These are phyloP conservation scores for Oligia strigilis DNA, from an alignment of 2,888 invertebrate species.

Conservation along the genomic window DNA sequence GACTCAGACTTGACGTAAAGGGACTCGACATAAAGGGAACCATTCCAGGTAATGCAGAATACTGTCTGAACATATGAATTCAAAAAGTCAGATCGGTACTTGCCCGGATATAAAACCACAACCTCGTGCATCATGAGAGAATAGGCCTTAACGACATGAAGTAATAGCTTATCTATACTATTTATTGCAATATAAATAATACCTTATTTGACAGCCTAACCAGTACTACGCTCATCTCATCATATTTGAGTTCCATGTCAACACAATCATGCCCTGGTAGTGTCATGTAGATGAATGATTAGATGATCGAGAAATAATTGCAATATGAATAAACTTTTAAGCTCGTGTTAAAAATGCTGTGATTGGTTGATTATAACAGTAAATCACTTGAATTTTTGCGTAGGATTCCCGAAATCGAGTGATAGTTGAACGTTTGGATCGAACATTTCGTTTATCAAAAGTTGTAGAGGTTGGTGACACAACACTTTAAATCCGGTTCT, in stretches of 20 bases:
- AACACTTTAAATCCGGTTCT: neutral
- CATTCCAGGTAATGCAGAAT: neutral
- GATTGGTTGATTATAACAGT: neutral
- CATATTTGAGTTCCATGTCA: neutral
- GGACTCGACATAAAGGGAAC: no score
- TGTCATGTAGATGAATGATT: neutral
- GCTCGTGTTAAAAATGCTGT: neutral
- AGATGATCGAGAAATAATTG: neutral
- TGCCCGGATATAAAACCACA: neutral
- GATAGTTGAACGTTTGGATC: neutral
- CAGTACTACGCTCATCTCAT: neutral
- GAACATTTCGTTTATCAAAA: neutral
- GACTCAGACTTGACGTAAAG: no score
- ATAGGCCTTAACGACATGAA: neutral
- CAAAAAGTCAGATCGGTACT: neutral
- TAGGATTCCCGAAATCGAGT: neutral
- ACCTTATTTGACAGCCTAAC: no score
- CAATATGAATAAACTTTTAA: neutral
- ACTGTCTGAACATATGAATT: neutral
- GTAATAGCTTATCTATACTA: no score
- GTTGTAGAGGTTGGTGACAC: neutral
- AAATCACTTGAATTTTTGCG: neutral
- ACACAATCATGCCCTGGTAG: neutral
- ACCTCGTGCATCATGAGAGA: no score
- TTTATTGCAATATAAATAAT: no score